Percentiles rank a stretch among this genome's conserved stretches.
These are phyloP conservation scores for Deilephila porcellus DNA, from an alignment of 2,888 invertebrate species.

Conservation along the genomic window DNA sequence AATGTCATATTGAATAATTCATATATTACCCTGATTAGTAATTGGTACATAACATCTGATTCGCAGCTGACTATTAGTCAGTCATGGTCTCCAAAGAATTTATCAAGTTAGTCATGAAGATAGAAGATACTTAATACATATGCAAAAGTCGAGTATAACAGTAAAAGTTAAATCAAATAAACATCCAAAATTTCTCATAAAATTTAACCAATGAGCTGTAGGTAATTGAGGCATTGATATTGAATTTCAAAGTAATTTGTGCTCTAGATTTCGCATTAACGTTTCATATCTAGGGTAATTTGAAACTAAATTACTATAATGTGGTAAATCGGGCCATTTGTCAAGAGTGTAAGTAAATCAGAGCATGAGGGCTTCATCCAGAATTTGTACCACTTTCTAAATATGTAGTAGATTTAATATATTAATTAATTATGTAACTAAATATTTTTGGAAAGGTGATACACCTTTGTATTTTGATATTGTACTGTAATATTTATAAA, in stretches of 20 bases:
- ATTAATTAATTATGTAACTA: not conserved
- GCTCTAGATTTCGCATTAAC: slow-evolving; percentile 9
- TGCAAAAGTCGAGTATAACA: no score
- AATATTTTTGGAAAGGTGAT: not conserved
- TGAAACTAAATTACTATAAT: slow-evolving; percentile 17
- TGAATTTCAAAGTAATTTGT: slow-evolving; percentile 9
- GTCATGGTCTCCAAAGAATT: no score
- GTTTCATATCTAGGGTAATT: slow-evolving; percentile 13
- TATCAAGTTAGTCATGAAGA: no score
- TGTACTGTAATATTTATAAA: no score
- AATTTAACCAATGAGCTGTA: not conserved
- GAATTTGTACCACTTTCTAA: not conserved
- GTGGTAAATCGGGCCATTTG: not conserved
- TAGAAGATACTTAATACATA: no score
- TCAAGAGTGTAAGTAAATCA: not conserved
- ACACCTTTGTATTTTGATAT: no score
- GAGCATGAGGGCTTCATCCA: not conserved
- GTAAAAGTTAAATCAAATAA: not conserved
- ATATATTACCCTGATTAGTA: no score
- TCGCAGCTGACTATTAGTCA: no score
- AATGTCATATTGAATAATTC: no score
- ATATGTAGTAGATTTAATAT: not conserved
- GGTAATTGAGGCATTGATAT: not conserved
- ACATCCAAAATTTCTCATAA: not conserved
- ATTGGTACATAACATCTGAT: no score